Conservation (phyloP, 2,888 invertebrate genomes). For the Dusona sp. region DNA sequence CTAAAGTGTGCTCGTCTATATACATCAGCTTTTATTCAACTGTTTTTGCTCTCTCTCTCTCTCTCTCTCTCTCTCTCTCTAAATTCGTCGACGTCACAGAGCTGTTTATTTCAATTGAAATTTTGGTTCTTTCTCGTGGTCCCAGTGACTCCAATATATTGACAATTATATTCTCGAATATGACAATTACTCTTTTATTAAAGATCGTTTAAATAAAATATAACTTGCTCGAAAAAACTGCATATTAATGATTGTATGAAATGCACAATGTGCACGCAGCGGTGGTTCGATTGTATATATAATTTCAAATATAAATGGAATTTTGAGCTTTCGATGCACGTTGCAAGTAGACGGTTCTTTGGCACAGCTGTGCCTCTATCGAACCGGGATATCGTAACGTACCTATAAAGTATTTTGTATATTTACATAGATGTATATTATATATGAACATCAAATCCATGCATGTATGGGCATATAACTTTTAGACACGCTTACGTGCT, state of each 20-base stretch:
- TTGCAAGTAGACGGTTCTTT: constrained; percentile 10
- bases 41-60: not conserved
- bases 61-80: not conserved
- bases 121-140: not conserved
- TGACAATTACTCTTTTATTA: no score
- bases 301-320: constrained; percentile 11
- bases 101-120: not conserved
- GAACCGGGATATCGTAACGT: not conserved
- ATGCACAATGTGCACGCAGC: not conserved
- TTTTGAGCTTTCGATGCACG: not conserved
- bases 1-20: constrained; percentile 9
- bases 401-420: constrained; percentile 1
- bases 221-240: not conserved
- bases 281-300: not conserved
- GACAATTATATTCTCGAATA: not conserved
- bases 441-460: not conserved
- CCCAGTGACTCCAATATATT: no score
- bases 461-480: not conserved
- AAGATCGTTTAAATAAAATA: no score
- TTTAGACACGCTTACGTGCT: not conserved
- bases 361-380: constrained; percentile 22
- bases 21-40: not conserved
- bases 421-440: not conserved
- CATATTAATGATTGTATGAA: not conserved
- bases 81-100: not conserved